These are phyloP conservation scores for Scrobipalpa atriplicella DNA, from an alignment of 2,888 invertebrate genomes.

Conservation along the genomic window DNA sequence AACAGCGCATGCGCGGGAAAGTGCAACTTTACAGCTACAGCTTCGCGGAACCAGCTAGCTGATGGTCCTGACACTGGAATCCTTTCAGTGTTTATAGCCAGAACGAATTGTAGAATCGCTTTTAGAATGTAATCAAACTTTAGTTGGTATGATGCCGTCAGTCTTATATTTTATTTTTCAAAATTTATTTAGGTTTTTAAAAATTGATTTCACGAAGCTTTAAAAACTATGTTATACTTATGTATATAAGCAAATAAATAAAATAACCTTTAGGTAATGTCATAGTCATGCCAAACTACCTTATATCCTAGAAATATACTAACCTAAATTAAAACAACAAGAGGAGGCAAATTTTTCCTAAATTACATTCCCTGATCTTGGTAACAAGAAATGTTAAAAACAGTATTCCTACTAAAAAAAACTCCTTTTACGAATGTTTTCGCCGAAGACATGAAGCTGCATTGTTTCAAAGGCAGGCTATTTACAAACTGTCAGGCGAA, in stretches of 20 bases:
- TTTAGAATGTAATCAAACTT: neutral
- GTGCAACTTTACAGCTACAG: slow-evolving; percentile 60
- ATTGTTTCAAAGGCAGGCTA: slow-evolving; percentile 53
- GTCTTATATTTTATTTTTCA: no score
- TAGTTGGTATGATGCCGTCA: neutral
- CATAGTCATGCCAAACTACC: no score
- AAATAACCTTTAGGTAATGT: no score
- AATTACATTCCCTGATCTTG: no score
- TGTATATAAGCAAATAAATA: no score
- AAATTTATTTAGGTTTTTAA: no score
- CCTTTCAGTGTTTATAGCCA: slow-evolving; percentile 14
- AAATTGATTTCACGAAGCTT: no score
- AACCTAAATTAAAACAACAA: no score
- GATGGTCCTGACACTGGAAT: slow-evolving; percentile 36
- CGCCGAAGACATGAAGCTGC: slow-evolving; percentile 46
- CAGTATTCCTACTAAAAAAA: slow-evolving; percentile 21
- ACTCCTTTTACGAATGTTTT: slow-evolving; percentile 40
- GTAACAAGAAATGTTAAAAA: neutral
- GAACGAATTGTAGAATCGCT: neutral
- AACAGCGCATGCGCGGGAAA: slow-evolving; percentile 53
- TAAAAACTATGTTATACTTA: no score
- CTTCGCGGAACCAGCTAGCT: slow-evolving; percentile 55
- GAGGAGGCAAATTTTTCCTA: no score
- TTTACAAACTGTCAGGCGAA: slow-evolving; percentile 58
- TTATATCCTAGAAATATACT: no score